Conservation (phyloP, 2,888 invertebrate species). For the Boloria selene region DNA sequence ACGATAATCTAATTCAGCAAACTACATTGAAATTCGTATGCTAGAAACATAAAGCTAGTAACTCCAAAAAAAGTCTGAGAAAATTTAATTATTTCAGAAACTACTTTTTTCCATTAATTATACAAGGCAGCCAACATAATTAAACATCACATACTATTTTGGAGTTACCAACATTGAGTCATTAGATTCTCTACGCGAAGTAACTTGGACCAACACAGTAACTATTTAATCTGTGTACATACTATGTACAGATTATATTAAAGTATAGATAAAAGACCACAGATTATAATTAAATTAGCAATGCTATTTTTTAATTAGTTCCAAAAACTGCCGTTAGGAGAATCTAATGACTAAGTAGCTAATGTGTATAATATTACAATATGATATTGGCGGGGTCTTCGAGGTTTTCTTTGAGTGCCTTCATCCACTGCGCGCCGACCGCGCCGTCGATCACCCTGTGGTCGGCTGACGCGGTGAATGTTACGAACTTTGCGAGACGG, state of each 20-base stretch:
- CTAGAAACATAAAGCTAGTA: background rate
- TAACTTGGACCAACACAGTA: too few relatives aligned
- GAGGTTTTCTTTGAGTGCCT: constrained; percentile 92
- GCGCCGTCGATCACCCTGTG: constrained; percentile 99
- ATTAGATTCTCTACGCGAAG: too few relatives aligned
- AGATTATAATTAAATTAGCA: too few relatives aligned
- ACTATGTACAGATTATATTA: too few relatives aligned
- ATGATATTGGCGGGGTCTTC: constrained; percentile 98
- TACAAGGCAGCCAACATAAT: background rate
- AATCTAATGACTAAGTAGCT: background rate
- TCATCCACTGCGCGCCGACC: constrained; percentile 97
- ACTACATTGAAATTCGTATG: constrained; percentile 21
- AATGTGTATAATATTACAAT: constrained; percentile 63
- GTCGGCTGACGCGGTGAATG: constrained; percentile 97
- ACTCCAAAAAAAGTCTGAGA: constrained; percentile 3
- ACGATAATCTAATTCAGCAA: constrained; percentile 16
- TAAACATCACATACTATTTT: too few relatives aligned
- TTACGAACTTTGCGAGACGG: constrained; percentile 88
- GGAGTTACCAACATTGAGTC: too few relatives aligned
- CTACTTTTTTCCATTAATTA: background rate
- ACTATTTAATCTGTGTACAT: too few relatives aligned
- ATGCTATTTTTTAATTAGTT: too few relatives aligned
- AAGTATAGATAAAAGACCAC: too few relatives aligned
- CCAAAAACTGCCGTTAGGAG: too few relatives aligned
- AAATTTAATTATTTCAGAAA: background rate